Evolutionary conservation across 2,888 invertebrate species (phyloP), one percentile per base, ranked within the genome.

Genomic region (Drosophila vallismaia): DNA sequence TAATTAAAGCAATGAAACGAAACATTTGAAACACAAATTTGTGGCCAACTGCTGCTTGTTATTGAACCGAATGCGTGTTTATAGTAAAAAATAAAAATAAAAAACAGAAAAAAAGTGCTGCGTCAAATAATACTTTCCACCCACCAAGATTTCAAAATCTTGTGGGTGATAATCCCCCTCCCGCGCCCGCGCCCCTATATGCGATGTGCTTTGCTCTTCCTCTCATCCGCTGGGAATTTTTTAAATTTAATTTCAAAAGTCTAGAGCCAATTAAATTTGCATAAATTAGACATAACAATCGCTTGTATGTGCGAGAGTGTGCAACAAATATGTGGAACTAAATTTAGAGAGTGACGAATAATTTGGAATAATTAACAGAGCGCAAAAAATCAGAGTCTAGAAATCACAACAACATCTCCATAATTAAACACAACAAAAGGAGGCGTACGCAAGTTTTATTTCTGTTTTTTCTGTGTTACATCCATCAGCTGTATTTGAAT

Each of bases 181-280:
- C 24, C 24, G 28, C 28, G 3, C 8, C 24, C 24, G 28, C 28
- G 28, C 28, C 28, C 28, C 28, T 28, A 28, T 28, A 5, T 28
- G 19, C 28, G 28, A 28, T 19, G 6, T 28, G 28, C 28, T 28
- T 28, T n/a, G n/a, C 7, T 4, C 14, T 7, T 7, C 33, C 31
- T 10, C n/a, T 6, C 38, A 42, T 42, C 5, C 49, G 8, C 36
- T 38, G 8, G 55, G 68, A 66, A 67, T 73, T 63, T 75, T 75
- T n/a, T 75, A 49, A 56, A 71, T 67, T 79, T 69, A 60, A 67
- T 74, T 36, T 77, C 75, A 77, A 78, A 75, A 75, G 73, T 64
- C 71, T 77, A 75, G 57, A 56, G 56, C 56, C 80, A 80, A 81
- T 83, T 73, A 74, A 80, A 76, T 81, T 84, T 76, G 69, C 78